Evolutionary conservation across 2,113 vertebrate genomes (phyloP).

Genomic region (Sturnus vulgaris): DNA sequence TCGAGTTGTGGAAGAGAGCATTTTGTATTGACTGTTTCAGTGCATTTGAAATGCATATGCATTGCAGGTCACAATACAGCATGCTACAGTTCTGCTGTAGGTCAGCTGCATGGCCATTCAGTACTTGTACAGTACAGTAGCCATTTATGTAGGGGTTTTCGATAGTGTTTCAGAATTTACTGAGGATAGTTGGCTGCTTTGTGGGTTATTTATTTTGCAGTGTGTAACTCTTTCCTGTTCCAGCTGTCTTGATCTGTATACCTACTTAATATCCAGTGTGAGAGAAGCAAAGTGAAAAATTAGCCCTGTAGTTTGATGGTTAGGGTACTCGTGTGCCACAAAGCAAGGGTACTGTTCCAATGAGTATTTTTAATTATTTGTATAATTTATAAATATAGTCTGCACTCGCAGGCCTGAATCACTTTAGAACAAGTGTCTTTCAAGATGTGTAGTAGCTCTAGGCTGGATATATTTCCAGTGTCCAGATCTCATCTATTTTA

Average conservation of each 20-base stretch:
- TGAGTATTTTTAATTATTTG: neutral
- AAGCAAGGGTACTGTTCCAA: neutral
- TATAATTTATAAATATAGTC: neutral
- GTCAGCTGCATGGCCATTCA: neutral
- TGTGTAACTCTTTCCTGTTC: neutral
- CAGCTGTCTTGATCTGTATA: neutral
- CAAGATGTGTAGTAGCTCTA: neutral
- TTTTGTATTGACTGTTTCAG: neutral
- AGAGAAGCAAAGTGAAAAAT: neutral
- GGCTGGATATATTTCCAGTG: neutral
- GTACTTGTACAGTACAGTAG: neutral
- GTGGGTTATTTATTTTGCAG: neutral
- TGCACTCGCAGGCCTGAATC: neutral
- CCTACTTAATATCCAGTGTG: neutral
- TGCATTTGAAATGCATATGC: neutral
- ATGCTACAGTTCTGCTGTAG: neutral
- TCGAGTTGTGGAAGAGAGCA: neutral
- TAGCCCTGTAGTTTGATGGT: neutral
- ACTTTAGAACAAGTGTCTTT: neutral
- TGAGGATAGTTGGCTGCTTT: neutral
- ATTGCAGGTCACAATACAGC: neutral
- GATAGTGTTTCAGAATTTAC: neutral
- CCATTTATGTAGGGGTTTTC: neutral
- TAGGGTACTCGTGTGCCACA: neutral
- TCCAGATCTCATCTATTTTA: neutral